Percentiles rank a stretch among this genome's conserved stretches.
Evolutionary conservation across 2,888 invertebrate genomes (phyloP).

Genomic region (Xestia sexstrigata): DNA sequence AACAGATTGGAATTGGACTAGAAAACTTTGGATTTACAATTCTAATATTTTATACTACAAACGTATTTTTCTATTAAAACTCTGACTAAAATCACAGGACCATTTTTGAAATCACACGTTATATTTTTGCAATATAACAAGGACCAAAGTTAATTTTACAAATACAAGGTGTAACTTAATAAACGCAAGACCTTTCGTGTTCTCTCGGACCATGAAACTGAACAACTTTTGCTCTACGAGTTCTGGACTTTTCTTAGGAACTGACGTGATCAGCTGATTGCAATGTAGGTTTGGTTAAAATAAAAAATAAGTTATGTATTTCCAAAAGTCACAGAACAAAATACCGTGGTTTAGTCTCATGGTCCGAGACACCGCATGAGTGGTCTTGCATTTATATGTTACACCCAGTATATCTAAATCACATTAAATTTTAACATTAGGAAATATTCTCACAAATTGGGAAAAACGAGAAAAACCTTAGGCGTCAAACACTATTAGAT

Average conservation of each 20-base stretch:
- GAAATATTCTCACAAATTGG: not conserved
- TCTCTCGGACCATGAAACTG: too few relatives aligned
- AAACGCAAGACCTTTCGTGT: too few relatives aligned
- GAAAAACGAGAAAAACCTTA: not conserved
- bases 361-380: too few relatives aligned
- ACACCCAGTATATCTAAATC: not conserved
- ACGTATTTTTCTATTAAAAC: conserved; percentile 24
- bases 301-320: too few relatives aligned
- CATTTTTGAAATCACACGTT: not conserved
- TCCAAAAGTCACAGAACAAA: too few relatives aligned
- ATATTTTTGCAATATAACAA: not conserved
- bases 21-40: conserved; percentile 21
- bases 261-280: too few relatives aligned
- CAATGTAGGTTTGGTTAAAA: too few relatives aligned
- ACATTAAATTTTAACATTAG: not conserved
- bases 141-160: not conserved
- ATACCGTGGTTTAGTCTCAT: too few relatives aligned
- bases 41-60: conserved; percentile 22
- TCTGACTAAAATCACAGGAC: not conserved
- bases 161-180: not conserved
- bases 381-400: too few relatives aligned
- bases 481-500: not conserved
- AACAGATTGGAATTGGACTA: conserved; percentile 10
- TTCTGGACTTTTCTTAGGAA: too few relatives aligned
- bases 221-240: too few relatives aligned